These are phyloP conservation scores for Keiferia lycopersicella DNA, from an alignment of 2,888 invertebrate species.

Conservation along the genomic window DNA sequence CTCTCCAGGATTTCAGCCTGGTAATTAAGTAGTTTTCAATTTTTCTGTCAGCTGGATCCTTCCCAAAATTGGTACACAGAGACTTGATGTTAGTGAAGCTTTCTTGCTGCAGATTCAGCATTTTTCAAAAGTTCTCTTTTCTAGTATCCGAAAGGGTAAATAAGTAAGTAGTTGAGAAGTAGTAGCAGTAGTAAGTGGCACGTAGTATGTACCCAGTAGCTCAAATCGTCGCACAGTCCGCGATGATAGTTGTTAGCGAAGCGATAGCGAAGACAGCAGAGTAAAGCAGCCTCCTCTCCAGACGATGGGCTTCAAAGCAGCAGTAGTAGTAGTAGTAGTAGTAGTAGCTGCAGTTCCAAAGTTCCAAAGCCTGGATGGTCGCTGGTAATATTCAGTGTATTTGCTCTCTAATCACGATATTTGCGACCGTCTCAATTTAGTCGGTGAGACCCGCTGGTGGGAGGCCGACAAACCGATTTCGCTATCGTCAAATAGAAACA, in stretches of 20 bases:
- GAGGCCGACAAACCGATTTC: slow-evolving; percentile 7
- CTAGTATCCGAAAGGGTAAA: neutral
- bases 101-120: neutral
- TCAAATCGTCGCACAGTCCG: no score
- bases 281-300: neutral
- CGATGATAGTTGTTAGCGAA: neutral
- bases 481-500: slow-evolving; percentile 5
- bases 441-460: slow-evolving; percentile 17
- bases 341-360: no score
- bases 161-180: neutral
- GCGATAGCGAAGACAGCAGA: neutral
- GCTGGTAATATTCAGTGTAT: neutral
- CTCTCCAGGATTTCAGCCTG: neutral
- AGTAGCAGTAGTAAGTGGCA: neutral
- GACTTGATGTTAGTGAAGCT: neutral
- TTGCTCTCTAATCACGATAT: neutral
- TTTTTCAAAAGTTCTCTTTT: neutral
- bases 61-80: neutral
- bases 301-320: neutral
- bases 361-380: neutral
- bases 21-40: neutral
- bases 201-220: no score
- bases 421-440: slow-evolving; percentile 4
- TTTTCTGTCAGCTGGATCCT: slow-evolving; percentile 2
- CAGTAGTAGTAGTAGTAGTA: neutral